Conservation (phyloP, 2,797 vertebrate genomes). For the Spea hammondii region DNA sequence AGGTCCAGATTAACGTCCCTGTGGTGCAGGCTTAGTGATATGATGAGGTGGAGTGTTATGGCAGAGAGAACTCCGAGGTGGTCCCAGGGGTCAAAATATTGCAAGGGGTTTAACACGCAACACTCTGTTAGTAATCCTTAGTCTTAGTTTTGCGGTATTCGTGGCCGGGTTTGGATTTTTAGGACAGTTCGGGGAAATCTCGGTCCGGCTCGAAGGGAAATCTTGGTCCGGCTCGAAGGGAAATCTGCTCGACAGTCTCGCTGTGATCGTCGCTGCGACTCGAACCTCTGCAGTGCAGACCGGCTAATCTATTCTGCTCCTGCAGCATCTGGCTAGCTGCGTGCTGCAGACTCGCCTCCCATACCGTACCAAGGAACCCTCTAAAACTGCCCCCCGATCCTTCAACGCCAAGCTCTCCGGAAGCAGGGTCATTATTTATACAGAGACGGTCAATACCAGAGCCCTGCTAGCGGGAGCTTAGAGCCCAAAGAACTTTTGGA, state of each 20-base stretch:
- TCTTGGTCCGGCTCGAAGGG: neutral
- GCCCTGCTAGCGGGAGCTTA: too few relatives aligned
- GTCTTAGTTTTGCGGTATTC: too few relatives aligned
- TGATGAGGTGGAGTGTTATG: too few relatives aligned
- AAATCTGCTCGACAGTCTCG: constrained; percentile 46
- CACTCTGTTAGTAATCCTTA: too few relatives aligned
- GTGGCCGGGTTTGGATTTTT: neutral
- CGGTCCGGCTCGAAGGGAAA: neutral
- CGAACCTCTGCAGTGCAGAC: constrained; percentile 30
- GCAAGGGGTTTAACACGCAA: too few relatives aligned
- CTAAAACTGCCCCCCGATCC: neutral
- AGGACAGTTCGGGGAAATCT: neutral
- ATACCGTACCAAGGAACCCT: neutral
- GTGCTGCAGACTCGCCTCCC: neutral
- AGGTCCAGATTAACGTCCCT: too few relatives aligned
- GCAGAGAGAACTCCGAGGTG: too few relatives aligned
- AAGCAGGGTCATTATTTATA: too few relatives aligned
- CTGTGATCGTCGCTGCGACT: neutral
- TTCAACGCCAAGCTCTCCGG: neutral
- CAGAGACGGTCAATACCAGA: too few relatives aligned
- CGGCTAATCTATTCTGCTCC: constrained; percentile 11
- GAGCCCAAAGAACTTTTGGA: too few relatives aligned
- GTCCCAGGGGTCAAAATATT: too few relatives aligned
- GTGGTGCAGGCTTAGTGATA: too few relatives aligned
- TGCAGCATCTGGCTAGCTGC: constrained; percentile 53